These are phyloP conservation scores for Ptychadena robeensis DNA, from an alignment of 2,797 vertebrate genomes.

Conservation along the genomic window DNA sequence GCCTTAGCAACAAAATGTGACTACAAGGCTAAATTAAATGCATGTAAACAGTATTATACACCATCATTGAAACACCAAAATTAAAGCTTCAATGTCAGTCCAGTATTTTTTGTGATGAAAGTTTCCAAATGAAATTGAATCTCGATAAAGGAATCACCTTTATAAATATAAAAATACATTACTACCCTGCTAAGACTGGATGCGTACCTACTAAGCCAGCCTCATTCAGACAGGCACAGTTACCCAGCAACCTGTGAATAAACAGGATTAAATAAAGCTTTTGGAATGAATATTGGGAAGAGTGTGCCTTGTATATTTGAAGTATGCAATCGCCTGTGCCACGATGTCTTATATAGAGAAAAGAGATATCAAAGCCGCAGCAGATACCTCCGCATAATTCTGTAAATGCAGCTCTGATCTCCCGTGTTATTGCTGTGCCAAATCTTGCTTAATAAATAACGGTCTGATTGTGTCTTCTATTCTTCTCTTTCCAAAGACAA, in stretches of 20 bases:
- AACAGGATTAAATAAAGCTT: conserved; percentile 1
- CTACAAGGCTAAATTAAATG: too few species aligned
- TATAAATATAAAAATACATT: conserved; percentile 4
- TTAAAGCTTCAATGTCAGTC: not conserved
- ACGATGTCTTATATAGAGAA: not conserved
- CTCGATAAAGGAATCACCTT: not conserved
- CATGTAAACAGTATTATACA: too few species aligned
- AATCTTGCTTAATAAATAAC: not conserved
- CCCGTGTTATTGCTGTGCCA: not conserved
- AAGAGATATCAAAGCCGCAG: not conserved
- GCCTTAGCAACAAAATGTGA: too few species aligned
- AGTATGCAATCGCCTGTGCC: not conserved
- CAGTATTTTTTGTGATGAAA: not conserved
- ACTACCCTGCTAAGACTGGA: not conserved
- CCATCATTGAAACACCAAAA: not conserved
- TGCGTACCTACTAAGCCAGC: not conserved
- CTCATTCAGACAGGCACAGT: not conserved
- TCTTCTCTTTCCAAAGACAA: conserved; percentile 25
- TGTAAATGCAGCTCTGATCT: not conserved
- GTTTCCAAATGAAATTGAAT: not conserved
- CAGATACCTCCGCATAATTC: not conserved
- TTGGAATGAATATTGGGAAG: conserved; percentile 2
- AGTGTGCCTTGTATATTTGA: conserved; percentile 1
- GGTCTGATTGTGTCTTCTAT: not conserved
- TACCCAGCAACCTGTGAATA: conserved; percentile 25